Conservation (phyloP, 1,140 invertebrate genomes). For the Elysia chlorotica region DNA sequence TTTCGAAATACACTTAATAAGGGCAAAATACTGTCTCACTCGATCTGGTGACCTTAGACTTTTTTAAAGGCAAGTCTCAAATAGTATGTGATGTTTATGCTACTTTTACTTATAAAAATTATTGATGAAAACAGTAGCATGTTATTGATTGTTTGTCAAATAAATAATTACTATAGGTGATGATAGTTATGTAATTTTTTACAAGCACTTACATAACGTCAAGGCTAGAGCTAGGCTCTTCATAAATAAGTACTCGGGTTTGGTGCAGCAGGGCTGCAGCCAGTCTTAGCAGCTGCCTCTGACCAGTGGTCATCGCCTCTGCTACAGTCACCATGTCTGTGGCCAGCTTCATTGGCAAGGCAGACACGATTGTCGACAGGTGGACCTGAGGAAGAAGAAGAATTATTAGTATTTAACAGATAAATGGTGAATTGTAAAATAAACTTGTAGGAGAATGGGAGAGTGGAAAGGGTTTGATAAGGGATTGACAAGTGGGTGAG, state of each 20-base stretch:
- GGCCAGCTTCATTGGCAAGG: constrained; percentile 31
- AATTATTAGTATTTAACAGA: too few species aligned
- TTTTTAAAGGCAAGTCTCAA: neutral
- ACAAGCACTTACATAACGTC: constrained; percentile 31
- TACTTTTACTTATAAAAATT: neutral
- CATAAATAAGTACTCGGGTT: constrained; percentile 35
- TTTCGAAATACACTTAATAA: too few species aligned
- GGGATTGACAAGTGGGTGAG: too few species aligned
- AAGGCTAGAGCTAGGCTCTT: constrained; percentile 34
- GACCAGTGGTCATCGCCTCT: constrained; percentile 51
- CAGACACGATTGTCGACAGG: constrained; percentile 29
- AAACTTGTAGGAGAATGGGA: too few species aligned
- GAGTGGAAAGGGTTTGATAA: too few species aligned
- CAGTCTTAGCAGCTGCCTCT: constrained; percentile 60
- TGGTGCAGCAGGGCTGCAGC: constrained; percentile 51
- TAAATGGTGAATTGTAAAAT: too few species aligned
- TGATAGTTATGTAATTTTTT: neutral
- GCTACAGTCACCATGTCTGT: constrained; percentile 44
- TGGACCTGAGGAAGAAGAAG: constrained; percentile 31
- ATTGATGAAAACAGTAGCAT: neutral
- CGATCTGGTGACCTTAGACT: neutral
- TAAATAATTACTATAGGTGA: too few species aligned
- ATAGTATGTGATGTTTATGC: neutral
- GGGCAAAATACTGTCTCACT: neutral
- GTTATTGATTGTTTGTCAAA: too few species aligned